phyloP scores from a whole-genome alignment of 2,888 invertebrate genomes.

The Apotomis betuletana region DNA sequence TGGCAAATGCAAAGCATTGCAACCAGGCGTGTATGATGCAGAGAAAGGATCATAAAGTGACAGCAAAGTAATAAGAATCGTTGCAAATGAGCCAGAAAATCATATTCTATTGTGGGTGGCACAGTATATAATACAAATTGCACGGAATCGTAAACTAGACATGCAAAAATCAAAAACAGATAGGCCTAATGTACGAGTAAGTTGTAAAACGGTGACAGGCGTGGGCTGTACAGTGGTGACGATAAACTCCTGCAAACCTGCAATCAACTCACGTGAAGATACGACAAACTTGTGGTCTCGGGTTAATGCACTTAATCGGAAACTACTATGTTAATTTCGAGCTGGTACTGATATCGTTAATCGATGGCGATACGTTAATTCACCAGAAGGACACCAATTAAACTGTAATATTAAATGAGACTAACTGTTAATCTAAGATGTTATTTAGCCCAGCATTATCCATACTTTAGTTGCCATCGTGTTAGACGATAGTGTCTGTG shows the following conservation, averaged over 20 bases:
- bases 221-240: constrained; percentile 57
- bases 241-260: constrained; percentile 71
- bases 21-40: constrained; percentile 71
- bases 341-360: constrained; percentile 66
- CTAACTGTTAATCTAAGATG: constrained; percentile 61
- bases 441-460: constrained; percentile 71
- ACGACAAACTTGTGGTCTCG: constrained; percentile 81
- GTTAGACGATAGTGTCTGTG: constrained; percentile 59
- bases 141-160: constrained; percentile 46
- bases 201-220: constrained; percentile 50
- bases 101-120: constrained; percentile 28
- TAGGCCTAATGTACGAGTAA: constrained; percentile 37
- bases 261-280: constrained; percentile 70
- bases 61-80: constrained; percentile 40
- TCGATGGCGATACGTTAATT: constrained; percentile 72
- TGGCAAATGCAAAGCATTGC: constrained; percentile 81
- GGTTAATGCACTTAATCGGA: constrained; percentile 79
- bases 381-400: constrained; percentile 75
- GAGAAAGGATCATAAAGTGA: constrained; percentile 32
- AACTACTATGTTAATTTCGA: constrained; percentile 78
- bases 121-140: constrained; percentile 56
- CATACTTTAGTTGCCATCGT: constrained; percentile 51
- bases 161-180: constrained; percentile 39
- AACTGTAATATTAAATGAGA: constrained; percentile 58
- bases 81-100: constrained; percentile 38